Percentiles rank a stretch among this genome's conserved stretches.
phyloP scores from a whole-genome alignment of 1,140 invertebrate genomes.

The Neodiprion virginianus region DNA sequence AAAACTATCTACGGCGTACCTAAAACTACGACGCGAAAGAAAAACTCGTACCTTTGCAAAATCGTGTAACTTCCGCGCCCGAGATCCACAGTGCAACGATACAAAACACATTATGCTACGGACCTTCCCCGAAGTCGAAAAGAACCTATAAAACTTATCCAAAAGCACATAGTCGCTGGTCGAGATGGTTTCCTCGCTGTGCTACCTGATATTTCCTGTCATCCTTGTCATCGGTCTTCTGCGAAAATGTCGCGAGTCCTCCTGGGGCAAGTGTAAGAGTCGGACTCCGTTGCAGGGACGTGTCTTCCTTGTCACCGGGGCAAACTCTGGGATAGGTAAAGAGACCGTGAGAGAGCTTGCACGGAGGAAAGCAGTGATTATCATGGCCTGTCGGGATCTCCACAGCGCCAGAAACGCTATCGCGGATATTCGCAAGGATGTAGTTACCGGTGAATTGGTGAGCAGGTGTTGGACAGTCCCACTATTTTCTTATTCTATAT shows the following conservation, averaged over 20 bases:
- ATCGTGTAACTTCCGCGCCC: no score
- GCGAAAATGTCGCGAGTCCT: conserved; percentile 58
- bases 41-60: no score
- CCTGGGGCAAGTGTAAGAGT: conserved; percentile 60
- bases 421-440: conserved; percentile 66
- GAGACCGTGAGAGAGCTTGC: conserved; percentile 75
- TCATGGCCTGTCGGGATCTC: conserved; percentile 76
- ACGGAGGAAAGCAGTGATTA: conserved; percentile 71
- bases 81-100: no score
- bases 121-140: no score
- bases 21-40: no score
- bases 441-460: conserved; percentile 68
- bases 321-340: conserved; percentile 81
- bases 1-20: no score
- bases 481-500: conserved; percentile 14
- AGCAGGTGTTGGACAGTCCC: conserved; percentile 28
- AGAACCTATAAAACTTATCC: no score
- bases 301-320: conserved; percentile 80
- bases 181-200: conserved; percentile 51
- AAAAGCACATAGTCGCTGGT: background rate
- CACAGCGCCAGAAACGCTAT: conserved; percentile 67
- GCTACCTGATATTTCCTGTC: conserved; percentile 53
- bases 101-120: no score
- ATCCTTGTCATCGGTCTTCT: conserved; percentile 53
- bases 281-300: conserved; percentile 61